A percentile compares a stretch with the other conserved stretches of the same genome.
Evolutionary conservation across 2,797 vertebrate genomes (phyloP).

Genomic region (Dendrocincla tyrannina): DNA sequence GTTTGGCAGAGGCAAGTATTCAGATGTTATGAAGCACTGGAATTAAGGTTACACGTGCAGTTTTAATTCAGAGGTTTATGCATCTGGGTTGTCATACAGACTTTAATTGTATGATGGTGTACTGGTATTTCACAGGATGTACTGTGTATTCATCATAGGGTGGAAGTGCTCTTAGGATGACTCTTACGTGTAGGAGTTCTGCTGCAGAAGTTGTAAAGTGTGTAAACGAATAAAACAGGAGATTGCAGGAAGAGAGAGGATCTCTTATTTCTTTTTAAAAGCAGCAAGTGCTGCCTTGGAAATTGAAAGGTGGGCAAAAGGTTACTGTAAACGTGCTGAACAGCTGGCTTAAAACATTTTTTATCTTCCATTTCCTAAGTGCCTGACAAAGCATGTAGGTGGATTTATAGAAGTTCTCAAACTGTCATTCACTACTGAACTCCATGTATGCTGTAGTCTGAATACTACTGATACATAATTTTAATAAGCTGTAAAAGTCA

Average conservation of each 20-base stretch:
- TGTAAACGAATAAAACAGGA: slow-evolving; percentile 22
- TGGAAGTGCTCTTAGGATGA: slow-evolving; percentile 28
- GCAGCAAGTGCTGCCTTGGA: neutral
- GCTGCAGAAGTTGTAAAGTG: slow-evolving; percentile 26
- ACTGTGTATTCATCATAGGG: neutral
- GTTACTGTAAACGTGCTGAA: neutral
- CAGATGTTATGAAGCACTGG: neutral
- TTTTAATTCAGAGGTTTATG: neutral
- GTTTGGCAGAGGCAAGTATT: neutral
- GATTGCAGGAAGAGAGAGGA: neutral
- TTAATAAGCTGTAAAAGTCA: neutral
- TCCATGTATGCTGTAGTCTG: neutral
- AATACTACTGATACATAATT: neutral
- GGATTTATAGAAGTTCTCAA: neutral
- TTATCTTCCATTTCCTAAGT: neutral
- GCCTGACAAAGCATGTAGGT: neutral
- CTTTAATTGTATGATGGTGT: neutral
- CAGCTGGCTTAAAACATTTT: neutral
- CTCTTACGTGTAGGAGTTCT: slow-evolving; percentile 27
- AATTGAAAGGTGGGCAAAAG: neutral
- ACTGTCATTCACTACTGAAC: neutral
- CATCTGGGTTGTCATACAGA: neutral
- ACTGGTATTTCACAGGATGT: neutral
- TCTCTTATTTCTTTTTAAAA: neutral
- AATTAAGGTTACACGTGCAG: neutral